These are phyloP conservation scores for Drosophila monieri DNA, from an alignment of 2,888 invertebrate species.

Conservation along the genomic window DNA sequence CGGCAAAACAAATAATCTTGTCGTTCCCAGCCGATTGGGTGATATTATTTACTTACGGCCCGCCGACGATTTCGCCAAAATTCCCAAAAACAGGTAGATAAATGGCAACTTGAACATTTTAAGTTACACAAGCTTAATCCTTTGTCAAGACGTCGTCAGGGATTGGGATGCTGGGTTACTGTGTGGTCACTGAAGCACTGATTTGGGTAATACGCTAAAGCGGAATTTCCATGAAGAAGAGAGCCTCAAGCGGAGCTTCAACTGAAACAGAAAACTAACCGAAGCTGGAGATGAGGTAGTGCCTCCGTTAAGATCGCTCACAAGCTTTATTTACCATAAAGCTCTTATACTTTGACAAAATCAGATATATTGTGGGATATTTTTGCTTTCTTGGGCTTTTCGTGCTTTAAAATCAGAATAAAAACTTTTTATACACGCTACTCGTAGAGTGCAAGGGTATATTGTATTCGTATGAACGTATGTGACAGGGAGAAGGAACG, in stretches of 20 bases:
- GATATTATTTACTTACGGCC: conserved; percentile 63
- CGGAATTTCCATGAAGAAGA: conserved; percentile 43
- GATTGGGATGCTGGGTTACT: conserved; percentile 17
- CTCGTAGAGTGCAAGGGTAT: too few relatives aligned
- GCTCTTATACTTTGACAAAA: conserved; percentile 39
- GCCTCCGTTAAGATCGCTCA: conserved; percentile 2
- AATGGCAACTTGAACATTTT: conserved; percentile 42
- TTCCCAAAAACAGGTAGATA: conserved; percentile 33
- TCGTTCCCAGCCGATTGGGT: conserved; percentile 21
- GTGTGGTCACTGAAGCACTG: conserved; percentile 24
- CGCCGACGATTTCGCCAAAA: conserved; percentile 37
- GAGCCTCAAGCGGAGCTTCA: conserved; percentile 53
- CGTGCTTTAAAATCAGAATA: not conserved
- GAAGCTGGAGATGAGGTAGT: conserved; percentile 10
- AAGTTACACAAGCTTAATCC: conserved; percentile 29
- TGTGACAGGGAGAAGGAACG: too few relatives aligned
- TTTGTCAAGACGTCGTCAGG: conserved; percentile 55
- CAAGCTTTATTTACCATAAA: conserved; percentile 51
- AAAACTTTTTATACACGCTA: not conserved
- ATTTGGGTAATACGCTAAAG: conserved; percentile 25
- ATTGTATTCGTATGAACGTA: too few relatives aligned
- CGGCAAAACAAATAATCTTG: conserved; percentile 27
- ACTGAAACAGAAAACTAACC: conserved; percentile 14
- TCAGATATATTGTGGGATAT: conserved; percentile 5
- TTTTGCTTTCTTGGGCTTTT: not conserved